Evolutionary conservation across 2,888 invertebrate species (phyloP).

Genomic region (Candidula unifasciata): DNA sequence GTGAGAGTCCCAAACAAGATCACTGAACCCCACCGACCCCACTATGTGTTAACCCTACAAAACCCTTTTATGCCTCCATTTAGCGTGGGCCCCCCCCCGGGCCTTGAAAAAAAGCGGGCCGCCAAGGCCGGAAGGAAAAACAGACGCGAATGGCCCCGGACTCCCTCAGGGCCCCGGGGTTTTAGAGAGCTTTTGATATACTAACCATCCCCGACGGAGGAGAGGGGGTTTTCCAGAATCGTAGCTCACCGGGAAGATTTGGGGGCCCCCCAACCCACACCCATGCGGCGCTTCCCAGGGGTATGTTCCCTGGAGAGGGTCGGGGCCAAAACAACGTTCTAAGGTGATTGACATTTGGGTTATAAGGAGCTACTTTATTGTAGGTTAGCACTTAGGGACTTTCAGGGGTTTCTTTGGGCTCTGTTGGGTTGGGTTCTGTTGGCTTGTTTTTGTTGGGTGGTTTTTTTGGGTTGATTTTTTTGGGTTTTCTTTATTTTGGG

Average conservation of each 20-base stretch:
- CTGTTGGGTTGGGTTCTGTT: too few relatives aligned
- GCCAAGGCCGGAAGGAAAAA: not conserved
- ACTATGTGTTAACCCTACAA: not conserved
- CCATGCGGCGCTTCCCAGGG: slow-evolving; percentile 50
- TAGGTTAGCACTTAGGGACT: too few relatives aligned
- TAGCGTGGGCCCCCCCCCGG: slow-evolving; percentile 43
- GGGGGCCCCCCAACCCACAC: slow-evolving; percentile 37
- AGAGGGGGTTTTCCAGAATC: slow-evolving; percentile 37
- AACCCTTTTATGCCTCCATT: not conserved
- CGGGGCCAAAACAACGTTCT: slow-evolving; percentile 54
- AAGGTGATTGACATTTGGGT: slow-evolving; percentile 52
- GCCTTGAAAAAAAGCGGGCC: slow-evolving; percentile 13
- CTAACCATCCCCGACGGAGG: slow-evolving; percentile 34
- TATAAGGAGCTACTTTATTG: not conserved
- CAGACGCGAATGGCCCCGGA: not conserved
- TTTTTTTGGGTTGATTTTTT: too few relatives aligned
- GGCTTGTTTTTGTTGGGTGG: too few relatives aligned
- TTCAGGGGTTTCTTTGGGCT: too few relatives aligned
- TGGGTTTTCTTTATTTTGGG: too few relatives aligned
- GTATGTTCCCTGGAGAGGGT: slow-evolving; percentile 52
- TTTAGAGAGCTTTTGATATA: slow-evolving; percentile 34
- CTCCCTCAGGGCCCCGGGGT: slow-evolving; percentile 31
- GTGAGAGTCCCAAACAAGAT: slow-evolving; percentile 30
- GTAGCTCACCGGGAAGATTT: slow-evolving; percentile 46
- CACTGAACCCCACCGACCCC: slow-evolving; percentile 11